Percentiles rank a stretch among this genome's conserved stretches.
Conservation (phyloP, 2,888 invertebrate genomes). For the Ophion obscuratus region DNA sequence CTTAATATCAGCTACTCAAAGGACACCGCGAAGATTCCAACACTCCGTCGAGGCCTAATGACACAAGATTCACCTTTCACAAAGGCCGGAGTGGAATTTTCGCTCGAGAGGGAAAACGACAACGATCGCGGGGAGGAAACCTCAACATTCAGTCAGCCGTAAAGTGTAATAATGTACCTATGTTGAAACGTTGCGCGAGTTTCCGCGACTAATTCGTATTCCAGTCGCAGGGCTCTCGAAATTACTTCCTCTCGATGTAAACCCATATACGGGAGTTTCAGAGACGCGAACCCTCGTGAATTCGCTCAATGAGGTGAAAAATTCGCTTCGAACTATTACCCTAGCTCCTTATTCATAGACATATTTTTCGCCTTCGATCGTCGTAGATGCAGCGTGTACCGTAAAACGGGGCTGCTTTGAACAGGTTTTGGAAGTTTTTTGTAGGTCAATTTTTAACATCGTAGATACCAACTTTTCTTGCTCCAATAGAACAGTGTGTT, state of each 20-base stretch:
- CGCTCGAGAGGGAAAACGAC: neutral
- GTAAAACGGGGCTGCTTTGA: too few relatives aligned
- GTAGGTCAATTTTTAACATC: too few relatives aligned
- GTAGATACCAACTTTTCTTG: too few relatives aligned
- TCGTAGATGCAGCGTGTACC: neutral
- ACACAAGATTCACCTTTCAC: neutral
- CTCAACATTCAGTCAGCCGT: neutral
- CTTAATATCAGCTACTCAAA: conserved; percentile 1
- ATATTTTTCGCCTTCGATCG: neutral
- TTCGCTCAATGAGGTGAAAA: neutral
- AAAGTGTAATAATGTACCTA: neutral
- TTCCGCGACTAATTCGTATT: neutral
- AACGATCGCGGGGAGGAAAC: neutral
- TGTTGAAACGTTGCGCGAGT: neutral
- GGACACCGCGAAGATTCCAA: neutral
- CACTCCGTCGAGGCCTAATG: neutral
- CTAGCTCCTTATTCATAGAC: too few relatives aligned
- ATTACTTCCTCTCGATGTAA: neutral
- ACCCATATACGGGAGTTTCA: neutral
- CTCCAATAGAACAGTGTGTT: too few relatives aligned
- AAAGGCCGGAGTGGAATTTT: neutral
- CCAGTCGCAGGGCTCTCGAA: neutral
- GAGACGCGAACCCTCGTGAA: neutral
- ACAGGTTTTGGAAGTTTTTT: too few relatives aligned
- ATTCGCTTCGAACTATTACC: neutral